Conservation (phyloP, 2,113 vertebrate species). For the Choloepus hoffmanni region DNA sequence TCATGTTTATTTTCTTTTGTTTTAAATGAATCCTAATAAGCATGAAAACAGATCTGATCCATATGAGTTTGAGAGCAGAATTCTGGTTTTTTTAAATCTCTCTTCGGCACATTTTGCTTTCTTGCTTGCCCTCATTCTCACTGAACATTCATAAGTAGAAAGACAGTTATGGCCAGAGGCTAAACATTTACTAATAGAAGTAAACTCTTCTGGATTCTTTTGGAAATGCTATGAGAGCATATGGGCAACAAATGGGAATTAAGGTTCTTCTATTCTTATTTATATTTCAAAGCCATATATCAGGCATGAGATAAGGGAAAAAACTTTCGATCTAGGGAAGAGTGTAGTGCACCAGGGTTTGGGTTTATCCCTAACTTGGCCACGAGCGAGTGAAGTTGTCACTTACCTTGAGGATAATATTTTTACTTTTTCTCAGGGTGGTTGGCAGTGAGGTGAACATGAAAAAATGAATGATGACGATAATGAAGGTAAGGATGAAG, state of each 20-base stretch:
- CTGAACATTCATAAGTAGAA: background rate
- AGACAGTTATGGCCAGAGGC: background rate
- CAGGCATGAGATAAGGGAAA: background rate
- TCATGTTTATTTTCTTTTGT: slow-evolving; percentile 66
- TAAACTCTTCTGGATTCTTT: slow-evolving; percentile 41
- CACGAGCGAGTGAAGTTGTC: background rate
- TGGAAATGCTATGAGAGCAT: background rate
- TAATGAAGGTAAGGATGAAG: background rate
- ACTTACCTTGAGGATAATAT: background rate
- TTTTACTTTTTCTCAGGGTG: background rate
- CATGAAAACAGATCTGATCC: slow-evolving; percentile 64
- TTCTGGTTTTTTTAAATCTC: slow-evolving; percentile 52
- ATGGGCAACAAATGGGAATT: background rate
- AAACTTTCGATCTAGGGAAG: background rate
- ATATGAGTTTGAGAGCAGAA: slow-evolving; percentile 19
- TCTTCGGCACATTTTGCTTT: background rate
- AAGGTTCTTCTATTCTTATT: background rate
- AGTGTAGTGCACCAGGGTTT: background rate
- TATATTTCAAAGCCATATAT: slow-evolving; percentile 1
- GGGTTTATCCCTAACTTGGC: background rate
- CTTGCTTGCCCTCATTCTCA: background rate
- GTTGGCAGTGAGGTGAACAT: background rate
- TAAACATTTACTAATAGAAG: background rate
- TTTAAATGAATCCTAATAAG: slow-evolving; percentile 63
- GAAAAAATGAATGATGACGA: background rate